phyloP scores from a whole-genome alignment of 2,888 invertebrate genomes.

The Volucella zonaria region DNA sequence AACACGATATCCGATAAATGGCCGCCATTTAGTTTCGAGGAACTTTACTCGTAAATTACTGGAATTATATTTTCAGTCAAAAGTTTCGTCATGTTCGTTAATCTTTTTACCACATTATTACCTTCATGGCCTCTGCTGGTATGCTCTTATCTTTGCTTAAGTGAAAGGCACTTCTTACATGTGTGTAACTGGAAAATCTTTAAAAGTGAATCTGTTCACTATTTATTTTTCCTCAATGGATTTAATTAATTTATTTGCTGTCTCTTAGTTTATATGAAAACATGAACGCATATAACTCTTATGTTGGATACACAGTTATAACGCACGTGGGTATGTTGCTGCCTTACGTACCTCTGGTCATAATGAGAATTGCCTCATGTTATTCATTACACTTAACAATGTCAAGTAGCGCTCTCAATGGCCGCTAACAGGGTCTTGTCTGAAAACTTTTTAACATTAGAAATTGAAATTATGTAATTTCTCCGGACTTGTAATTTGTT shows the following conservation, averaged over 20 bases:
- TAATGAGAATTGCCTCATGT: slow-evolving; percentile 38
- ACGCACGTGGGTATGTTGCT: neutral
- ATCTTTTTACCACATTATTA: neutral
- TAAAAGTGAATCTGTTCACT: neutral
- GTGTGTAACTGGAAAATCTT: neutral
- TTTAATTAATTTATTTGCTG: neutral
- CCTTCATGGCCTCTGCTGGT: neutral
- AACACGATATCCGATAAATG: too few species aligned
- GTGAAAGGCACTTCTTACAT: neutral
- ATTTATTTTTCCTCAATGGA: neutral
- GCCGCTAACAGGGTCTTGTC: slow-evolving; percentile 2
- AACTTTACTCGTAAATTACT: too few species aligned
- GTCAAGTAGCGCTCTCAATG: slow-evolving; percentile 36
- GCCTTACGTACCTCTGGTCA: slow-evolving; percentile 21
- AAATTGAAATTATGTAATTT: slow-evolving; percentile 44
- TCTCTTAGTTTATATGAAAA: slow-evolving; percentile 2
- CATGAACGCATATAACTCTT: slow-evolving; percentile 6
- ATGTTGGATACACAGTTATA: slow-evolving; percentile 20
- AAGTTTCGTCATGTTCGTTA: neutral
- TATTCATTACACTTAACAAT: slow-evolving; percentile 38
- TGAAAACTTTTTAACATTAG: slow-evolving; percentile 1
- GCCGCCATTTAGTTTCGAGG: too few species aligned
- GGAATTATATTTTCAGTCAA: neutral
- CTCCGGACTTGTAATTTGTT: neutral
- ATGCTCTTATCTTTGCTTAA: neutral